Base-by-base conservation (phyloP, 1,140 invertebrate species). In the Drosophila teissieri region DNA sequence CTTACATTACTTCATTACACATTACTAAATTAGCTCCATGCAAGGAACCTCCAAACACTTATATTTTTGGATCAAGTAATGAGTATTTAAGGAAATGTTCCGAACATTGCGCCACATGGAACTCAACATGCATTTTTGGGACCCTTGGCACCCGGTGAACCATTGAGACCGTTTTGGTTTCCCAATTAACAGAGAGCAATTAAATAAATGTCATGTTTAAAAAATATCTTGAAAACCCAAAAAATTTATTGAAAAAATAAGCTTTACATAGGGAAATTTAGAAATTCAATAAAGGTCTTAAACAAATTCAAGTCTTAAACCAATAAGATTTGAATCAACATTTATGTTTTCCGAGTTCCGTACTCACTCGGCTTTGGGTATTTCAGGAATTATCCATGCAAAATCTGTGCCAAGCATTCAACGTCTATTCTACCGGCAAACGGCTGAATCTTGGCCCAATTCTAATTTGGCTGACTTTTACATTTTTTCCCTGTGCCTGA, bases 391-490 rank as follows among this genome's bases (percentile, higher is more conserved):
- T 42, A 76, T 17, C 58, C 72, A 57, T 53, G 52, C 73, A 57
- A 75, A 76, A 75, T 75, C 60, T 74, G 73, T 56, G 73, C 53
- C 61, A 75, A 75, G 60, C 22, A 55, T 65, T 75, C 39, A 45
- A 27, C 53, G 36, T 53, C 70, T 22, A 19, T 31, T 31, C 22
- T 14, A 24, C 42, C 27, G 22, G 12, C 31, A 31, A 48, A 15
- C 53, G 44, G 31, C 39, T 48, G 37, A 69, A 65, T 57, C 73
- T 49, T 39, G 54, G 19, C 48, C 37, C 55, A 63, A 81, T 69
- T 84, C 56, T 39, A 84, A 75, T 83, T 84, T 74, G 80, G 80
- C 56, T 39, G 39, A 39, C 64, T 54, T 48, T 63, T 54, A 65
- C 27, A 46, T 8, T 17, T 15, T n/a, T 24, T 57, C 51, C 37